phyloP scores from a whole-genome alignment of 2,797 vertebrate genomes.

The Neomorphus geoffroyi region DNA sequence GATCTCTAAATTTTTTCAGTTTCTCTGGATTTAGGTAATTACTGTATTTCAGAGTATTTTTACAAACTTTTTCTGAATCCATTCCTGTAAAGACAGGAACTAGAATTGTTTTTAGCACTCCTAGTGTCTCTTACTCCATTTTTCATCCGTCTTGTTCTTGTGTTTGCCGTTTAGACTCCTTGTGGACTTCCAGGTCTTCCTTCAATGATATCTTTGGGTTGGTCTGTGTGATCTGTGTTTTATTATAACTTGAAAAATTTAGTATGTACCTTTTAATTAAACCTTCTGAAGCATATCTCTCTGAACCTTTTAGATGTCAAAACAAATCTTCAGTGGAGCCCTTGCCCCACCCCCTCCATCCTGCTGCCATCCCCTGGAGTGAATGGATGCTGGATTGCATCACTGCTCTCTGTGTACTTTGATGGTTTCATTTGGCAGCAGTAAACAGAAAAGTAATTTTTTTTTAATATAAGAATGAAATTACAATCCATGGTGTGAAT shows the following conservation, averaged over 20 bases:
- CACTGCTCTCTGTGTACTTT: background rate
- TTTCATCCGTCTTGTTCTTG: background rate
- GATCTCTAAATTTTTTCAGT: background rate
- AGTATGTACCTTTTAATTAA: background rate
- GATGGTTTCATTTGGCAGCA: background rate
- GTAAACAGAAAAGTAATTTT: background rate
- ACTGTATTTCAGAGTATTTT: background rate
- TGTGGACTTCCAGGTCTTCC: background rate
- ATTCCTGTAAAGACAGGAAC: background rate
- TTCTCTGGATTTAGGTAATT: background rate
- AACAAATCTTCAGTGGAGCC: background rate
- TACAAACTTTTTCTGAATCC: background rate
- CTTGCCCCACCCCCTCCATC: rapidly evolving
- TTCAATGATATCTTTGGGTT: background rate
- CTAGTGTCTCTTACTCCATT: background rate
- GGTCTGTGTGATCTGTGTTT: background rate
- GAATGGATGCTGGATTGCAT: background rate
- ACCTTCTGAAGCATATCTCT: background rate
- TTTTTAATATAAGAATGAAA: background rate
- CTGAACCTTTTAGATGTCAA: background rate
- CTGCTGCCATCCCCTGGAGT: background rate
- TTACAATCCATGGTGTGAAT: no score
- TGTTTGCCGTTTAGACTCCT: background rate
- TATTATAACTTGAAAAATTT: background rate
- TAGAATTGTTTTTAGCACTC: background rate